Base-by-base conservation (phyloP, 2,113 vertebrate species). In the Chloroceryle aenea region DNA sequence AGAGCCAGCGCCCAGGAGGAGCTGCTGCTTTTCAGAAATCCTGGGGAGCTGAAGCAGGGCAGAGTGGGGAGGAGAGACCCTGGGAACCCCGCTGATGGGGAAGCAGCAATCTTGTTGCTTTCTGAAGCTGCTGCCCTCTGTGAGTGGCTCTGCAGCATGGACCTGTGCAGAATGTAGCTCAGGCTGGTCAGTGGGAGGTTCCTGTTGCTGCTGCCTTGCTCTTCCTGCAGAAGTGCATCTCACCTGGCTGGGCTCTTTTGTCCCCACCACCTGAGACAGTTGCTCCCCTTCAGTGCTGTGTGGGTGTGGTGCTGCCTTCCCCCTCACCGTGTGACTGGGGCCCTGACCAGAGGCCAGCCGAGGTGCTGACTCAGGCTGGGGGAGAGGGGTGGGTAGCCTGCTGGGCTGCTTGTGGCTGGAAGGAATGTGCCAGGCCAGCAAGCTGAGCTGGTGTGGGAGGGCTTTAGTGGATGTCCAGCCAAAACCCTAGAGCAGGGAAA, bases 11-110 rank as follows among this genome's bases (percentile, higher is more conserved):
- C 55, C 68, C 43, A 30, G 75, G 71, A 88, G 27, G 36, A 74
- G 50, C 79, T 85, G 43, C 77, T 94, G 86, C 93, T 95, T 97
- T 93, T 95, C 52, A 95, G 94, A 95, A 93, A 95, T 72, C 17
- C 12, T 34, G 30, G 47, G 78, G 27, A 36, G 50, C 38, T 34
- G 50, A 66, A 36, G 10, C 59, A 40, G 23, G 48, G 34, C 23
- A 50, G 43, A 79, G 38, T 20, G 50, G 27, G 25, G 27, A 71
- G 0, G 10, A 32, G 64, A 64, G 56, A 53, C 29, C 26, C 18
- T 66, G 67, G 59, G 50, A 77, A 5, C 8, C 15, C 14, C 21
- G 52, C 25, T 53, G 17, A 30, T 55, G 69, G 36, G 43, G 32
- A 36, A 27, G 22, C 4, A 59, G 52, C 18, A 34, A 7, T 29